Evolutionary conservation across 2,113 vertebrate species (phyloP).

Genomic region (Chitala chitala): DNA sequence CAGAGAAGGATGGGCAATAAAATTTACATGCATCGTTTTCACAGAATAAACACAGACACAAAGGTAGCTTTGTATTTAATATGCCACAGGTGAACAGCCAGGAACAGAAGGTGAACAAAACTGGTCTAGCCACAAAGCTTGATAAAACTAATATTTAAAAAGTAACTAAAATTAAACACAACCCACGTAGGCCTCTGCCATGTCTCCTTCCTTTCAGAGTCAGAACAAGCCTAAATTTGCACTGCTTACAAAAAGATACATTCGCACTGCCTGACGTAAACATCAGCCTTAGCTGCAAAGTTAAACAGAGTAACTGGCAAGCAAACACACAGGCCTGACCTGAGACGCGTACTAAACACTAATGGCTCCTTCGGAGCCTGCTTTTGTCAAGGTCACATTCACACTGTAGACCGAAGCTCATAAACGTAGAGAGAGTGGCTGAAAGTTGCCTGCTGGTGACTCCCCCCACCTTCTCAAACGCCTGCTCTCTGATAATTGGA

Average conservation of each 20-base stretch:
- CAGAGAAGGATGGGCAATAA: too few relatives aligned
- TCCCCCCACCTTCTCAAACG: neutral
- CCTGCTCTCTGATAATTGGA: neutral
- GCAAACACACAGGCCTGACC: neutral
- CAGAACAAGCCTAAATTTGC: neutral
- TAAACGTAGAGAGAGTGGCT: constrained; percentile 26
- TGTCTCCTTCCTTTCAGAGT: neutral
- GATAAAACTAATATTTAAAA: neutral
- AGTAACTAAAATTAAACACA: neutral
- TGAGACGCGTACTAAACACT: neutral
- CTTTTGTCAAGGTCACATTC: constrained; percentile 32
- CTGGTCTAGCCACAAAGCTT: neutral
- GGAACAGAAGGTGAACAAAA: neutral
- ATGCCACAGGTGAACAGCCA: neutral
- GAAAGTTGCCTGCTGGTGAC: neutral
- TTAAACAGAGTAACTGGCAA: constrained; percentile 15
- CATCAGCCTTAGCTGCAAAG: constrained; percentile 20
- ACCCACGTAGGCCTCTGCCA: neutral
- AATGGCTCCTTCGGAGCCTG: constrained; percentile 3
- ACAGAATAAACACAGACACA: too few relatives aligned
- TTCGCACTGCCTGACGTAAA: constrained; percentile 24
- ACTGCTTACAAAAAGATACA: constrained; percentile 16
- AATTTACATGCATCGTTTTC: neutral
- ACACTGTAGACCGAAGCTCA: constrained; percentile 25
- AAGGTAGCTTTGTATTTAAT: neutral